phyloP scores from a whole-genome alignment of 2,797 vertebrate species.

The Propithecus perrieri region DNA sequence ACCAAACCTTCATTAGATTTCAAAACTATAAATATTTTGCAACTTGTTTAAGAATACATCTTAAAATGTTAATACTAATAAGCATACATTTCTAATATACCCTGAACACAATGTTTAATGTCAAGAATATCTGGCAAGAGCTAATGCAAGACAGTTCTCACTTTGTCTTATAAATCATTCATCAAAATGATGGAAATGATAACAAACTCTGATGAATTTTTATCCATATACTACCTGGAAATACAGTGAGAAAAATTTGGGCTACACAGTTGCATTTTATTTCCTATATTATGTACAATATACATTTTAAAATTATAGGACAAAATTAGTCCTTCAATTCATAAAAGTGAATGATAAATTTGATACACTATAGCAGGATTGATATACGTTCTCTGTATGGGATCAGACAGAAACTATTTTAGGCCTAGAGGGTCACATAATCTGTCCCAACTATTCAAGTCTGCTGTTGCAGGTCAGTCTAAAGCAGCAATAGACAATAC shows the following conservation, averaged over 20 bases:
- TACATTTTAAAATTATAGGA: neutral
- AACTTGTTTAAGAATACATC: constrained; percentile 11
- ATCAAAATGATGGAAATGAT: neutral
- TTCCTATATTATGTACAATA: neutral
- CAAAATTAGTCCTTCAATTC: neutral
- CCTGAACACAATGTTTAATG: neutral
- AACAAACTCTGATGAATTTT: neutral
- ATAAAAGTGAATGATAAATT: neutral
- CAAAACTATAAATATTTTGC: constrained; percentile 44
- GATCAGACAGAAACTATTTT: neutral
- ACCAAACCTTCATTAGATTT: constrained; percentile 37
- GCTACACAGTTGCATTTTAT: neutral
- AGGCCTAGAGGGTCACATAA: neutral
- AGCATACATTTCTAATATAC: neutral
- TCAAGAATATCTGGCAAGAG: neutral
- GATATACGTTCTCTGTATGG: neutral
- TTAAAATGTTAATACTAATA: constrained; percentile 35
- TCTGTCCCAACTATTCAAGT: neutral
- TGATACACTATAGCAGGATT: neutral
- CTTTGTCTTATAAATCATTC: neutral
- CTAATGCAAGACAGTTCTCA: neutral
- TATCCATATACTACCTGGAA: neutral
- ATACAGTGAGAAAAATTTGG: neutral
- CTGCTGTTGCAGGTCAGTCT: neutral
- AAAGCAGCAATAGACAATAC: neutral